phyloP scores from a whole-genome alignment of 2,113 vertebrate species.

The Poeciliopsis prolifica region DNA sequence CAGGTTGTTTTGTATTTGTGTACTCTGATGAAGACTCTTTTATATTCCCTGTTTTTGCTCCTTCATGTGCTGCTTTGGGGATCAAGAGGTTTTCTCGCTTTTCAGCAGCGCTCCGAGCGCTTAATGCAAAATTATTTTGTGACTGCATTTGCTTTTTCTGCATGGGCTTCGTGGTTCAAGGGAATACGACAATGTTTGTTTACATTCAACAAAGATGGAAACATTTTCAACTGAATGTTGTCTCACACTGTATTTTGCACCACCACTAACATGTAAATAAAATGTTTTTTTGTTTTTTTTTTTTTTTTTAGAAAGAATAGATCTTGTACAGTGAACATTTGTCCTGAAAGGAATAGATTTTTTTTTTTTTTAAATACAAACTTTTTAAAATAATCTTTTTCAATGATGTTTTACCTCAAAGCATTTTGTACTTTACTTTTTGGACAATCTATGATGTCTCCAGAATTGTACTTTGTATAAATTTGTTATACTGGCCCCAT shows the following conservation, averaged over 20 bases:
- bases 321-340: slow-evolving; percentile 70
- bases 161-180: slow-evolving; percentile 37
- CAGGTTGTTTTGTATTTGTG: slow-evolving; percentile 35
- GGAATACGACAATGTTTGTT: slow-evolving; percentile 64
- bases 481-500: slow-evolving; percentile 76
- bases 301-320: slow-evolving; percentile 65
- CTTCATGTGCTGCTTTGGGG: slow-evolving; percentile 16
- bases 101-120: slow-evolving; percentile 11
- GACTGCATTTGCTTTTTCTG: slow-evolving; percentile 41
- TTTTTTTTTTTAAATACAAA: slow-evolving; percentile 71
- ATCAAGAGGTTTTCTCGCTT: slow-evolving; percentile 26
- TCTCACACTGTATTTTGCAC: slow-evolving; percentile 77
- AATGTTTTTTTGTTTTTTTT: slow-evolving; percentile 48
- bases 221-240: slow-evolving; percentile 72
- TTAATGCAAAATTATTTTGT: slow-evolving; percentile 44
- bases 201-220: slow-evolving; percentile 71
- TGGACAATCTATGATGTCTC: slow-evolving; percentile 76
- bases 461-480: slow-evolving; percentile 76
- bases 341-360: slow-evolving; percentile 56
- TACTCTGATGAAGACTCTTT: slow-evolving; percentile 23
- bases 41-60: slow-evolving; percentile 15
- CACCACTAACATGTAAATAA: slow-evolving; percentile 75
- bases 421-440: slow-evolving; percentile 79
- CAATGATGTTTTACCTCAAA: slow-evolving; percentile 77
- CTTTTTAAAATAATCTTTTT: slow-evolving; percentile 76